Percentiles rank a stretch among this genome's conserved stretches.
Conservation (phyloP, 2,888 invertebrate genomes). For the Thecophora atra region DNA sequence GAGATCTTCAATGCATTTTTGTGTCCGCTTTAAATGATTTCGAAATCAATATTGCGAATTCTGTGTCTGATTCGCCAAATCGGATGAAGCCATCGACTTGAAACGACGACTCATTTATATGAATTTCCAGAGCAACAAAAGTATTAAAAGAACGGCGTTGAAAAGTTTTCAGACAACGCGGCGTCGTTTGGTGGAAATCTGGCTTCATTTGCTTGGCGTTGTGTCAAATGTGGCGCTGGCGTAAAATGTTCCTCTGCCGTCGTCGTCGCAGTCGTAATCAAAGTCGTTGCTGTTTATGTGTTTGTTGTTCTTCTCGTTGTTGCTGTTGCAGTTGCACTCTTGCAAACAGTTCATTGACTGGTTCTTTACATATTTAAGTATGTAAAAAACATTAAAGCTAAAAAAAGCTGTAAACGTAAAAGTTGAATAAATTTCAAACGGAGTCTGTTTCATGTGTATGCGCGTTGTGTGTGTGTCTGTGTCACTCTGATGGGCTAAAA, state of each 20-base stretch:
- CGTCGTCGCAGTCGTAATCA: neutral
- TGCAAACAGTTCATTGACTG: neutral
- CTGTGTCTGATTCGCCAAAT: neutral
- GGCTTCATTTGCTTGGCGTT: constrained; percentile 16
- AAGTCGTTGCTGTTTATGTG: neutral
- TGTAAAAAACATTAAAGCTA: neutral
- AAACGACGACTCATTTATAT: constrained; percentile 1
- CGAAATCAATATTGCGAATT: too few relatives aligned
- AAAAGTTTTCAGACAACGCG: constrained; percentile 22
- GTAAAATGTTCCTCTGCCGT: too few relatives aligned
- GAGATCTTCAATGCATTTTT: too few relatives aligned
- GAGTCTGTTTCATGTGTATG: too few relatives aligned
- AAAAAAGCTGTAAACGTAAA: too few relatives aligned
- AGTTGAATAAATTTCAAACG: too few relatives aligned
- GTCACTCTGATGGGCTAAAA: too few relatives aligned
- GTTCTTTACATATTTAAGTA: neutral
- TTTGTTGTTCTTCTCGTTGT: neutral
- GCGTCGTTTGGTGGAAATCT: neutral
- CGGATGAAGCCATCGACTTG: too few relatives aligned
- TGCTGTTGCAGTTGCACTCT: neutral
- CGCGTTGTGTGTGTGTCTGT: too few relatives aligned
- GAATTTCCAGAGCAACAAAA: neutral
- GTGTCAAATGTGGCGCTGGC: constrained; percentile 11
- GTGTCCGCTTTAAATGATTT: too few relatives aligned
- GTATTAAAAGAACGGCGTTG: too few relatives aligned